Base-by-base conservation (phyloP, 2,888 invertebrate genomes). In the Calameuta idolon region DNA sequence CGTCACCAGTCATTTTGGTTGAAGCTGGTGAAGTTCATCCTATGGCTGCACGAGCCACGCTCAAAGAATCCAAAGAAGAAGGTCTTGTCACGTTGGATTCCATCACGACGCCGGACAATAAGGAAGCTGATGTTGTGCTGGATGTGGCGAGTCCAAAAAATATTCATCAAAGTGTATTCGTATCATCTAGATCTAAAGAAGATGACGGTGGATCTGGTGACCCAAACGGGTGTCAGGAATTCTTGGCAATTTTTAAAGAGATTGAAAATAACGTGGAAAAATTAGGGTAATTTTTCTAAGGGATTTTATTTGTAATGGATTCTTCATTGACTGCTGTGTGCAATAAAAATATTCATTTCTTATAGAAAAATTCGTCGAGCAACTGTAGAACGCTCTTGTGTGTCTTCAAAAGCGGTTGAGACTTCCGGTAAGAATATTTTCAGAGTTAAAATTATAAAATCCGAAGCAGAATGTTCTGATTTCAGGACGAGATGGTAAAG, bases 1-100 rank as follows among this genome's bases (percentile, higher is more conserved):
- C 88, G 1, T 89, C 90, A 2, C 87, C 90, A 11, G 86, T 87
- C 4, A 88, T 86, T 55, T 80, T 90, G 0, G 82, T 90, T 55
- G 87, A 89, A 12, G 81, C 86, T 4, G 86, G 87, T 23, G 88
- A 89, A 33, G 71, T 76, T 30, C 71, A 71, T 71, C 71, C 71
- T 12, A 71, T 71, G 34, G 71, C 71, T 4, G 71, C 71, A 31
- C 71, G 71, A 71, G 71, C 71, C 4, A 12, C 71, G 33, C 12
- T 71, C 31, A 74, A 74, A 34, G 74, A 34, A 34, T 33, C n/a
- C 71, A 34, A 33, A 71, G 71, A 71, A 5, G 71, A 71, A 30
- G 71, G 34, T 23, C 71, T 71, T 71, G 71, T 71, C 31, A 15
- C 71, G 71, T 31, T 71, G 31, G 71, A 55, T 55, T 55, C 23